These are phyloP conservation scores for Agrochola macilenta DNA, from an alignment of 2,888 invertebrate species.

Conservation along the genomic window DNA sequence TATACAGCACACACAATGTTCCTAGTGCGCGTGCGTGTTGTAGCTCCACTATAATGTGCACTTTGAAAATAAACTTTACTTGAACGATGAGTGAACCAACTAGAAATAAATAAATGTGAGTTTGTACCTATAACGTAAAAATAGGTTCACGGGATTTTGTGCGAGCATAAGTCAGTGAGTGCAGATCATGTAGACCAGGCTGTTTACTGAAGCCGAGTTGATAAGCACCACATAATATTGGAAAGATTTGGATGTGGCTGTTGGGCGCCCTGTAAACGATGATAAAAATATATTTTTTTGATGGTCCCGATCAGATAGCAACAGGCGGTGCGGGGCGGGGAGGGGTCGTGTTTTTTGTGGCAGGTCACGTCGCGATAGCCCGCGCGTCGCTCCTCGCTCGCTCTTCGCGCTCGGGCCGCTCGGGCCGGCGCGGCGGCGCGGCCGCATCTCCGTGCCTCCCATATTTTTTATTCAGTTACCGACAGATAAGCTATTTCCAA, in stretches of 20 bases:
- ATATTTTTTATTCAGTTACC: conserved; percentile 69
- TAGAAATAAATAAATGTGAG: conserved; percentile 22
- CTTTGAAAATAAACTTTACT: conserved; percentile 27
- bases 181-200: background rate
- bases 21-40: conserved; percentile 21
- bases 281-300: conserved; percentile 58
- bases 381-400: conserved; percentile 21
- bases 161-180: conserved; percentile 11
- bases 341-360: conserved; percentile 51
- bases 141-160: conserved; percentile 17
- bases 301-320: conserved; percentile 70
- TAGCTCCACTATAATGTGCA: conserved; percentile 9
- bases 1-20: conserved; percentile 20
- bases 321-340: conserved; percentile 37
- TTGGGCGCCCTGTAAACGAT: conserved; percentile 30
- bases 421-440: conserved; percentile 50
- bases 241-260: background rate
- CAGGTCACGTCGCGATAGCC: conserved; percentile 79
- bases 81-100: conserved; percentile 23
- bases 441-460: conserved; percentile 35
- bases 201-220: background rate
- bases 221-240: background rate
- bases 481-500: conserved; percentile 76
- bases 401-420: conserved; percentile 11
- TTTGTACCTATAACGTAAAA: background rate